Base-by-base conservation (phyloP, 1,140 invertebrate species). In the Chelonus insularis region DNA sequence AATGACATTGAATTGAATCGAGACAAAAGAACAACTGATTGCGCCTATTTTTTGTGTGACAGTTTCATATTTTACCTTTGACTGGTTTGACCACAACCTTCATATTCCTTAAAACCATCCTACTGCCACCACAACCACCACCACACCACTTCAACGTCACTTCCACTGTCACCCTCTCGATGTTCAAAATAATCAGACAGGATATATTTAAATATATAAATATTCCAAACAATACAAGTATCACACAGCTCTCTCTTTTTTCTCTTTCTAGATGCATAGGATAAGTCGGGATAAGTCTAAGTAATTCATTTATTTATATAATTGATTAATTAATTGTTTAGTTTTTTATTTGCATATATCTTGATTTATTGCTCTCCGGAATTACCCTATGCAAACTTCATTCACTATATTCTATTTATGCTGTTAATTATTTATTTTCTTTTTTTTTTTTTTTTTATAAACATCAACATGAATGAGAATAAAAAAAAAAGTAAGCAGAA, bases 121-220 rank as follows among this genome's bases (percentile, higher is more conserved):
- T 37, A 61, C 37, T 54, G 50, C 39, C 50, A 60, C 58, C 34
- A 60, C 58, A 34, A 60, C 59, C 50, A 61, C 59, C 54, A 43
- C 59, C 50, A 61, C 59, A 54, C 50, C 59, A 61, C 59, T 55
- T 61, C 59, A 61, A 61, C 59, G 59, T 50, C 50, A 61, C 59
- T 18, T 55, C 52, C 52, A 55, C 52, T 55, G 34, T 39, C 52
- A 55, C 52, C 52, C 52, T 39, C n/a, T 21, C 29, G 25, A 29
- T 37, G 9, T 37, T 37, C n/a, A n/a, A 4, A 1, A 37, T 37
- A 37, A 51, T 11, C n/a, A 51, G 23, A 56, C 54, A 56, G 34
- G 34, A 55, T 51, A 51, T 50, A 18, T 37, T 11, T 8, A 55
- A 29, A 50, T 18, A 37, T 55, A 48, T 9, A 48, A n/a, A 48